Conservation (phyloP, 2,797 vertebrate species). For the Rhinophrynus dorsalis region DNA sequence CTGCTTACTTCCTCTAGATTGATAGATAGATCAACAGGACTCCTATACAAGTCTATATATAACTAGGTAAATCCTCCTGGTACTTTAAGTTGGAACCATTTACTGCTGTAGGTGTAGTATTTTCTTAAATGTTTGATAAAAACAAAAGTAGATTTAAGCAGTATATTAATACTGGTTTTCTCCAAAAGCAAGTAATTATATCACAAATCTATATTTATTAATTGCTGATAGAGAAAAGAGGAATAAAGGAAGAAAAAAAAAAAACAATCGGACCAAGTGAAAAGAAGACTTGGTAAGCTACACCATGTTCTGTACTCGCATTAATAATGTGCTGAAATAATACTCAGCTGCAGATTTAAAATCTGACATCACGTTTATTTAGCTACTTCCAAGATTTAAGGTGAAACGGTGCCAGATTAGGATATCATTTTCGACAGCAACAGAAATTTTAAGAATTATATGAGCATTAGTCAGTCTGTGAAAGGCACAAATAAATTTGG, state of each 20-base stretch:
- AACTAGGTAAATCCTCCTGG: no score
- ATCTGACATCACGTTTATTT: slow-evolving; percentile 13
- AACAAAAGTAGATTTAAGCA: no score
- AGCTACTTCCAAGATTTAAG: slow-evolving; percentile 23
- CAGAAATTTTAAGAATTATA: slow-evolving; percentile 25
- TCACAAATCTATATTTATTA: not conserved
- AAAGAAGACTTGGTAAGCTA: not conserved
- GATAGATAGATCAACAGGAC: no score
- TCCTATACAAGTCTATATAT: no score
- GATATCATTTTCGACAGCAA: slow-evolving; percentile 20
- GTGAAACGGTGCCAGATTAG: slow-evolving; percentile 24
- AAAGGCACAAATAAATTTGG: slow-evolving; percentile 8
- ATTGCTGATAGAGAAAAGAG: not conserved
- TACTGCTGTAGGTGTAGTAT: no score
- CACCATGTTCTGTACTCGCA: not conserved
- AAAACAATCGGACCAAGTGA: not conserved
- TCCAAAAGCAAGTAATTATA: no score
- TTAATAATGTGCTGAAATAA: slow-evolving; percentile 2
- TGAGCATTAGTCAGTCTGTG: slow-evolving; percentile 5
- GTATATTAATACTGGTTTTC: no score
- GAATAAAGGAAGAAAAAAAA: not conserved
- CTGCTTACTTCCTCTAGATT: no score
- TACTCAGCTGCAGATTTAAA: not conserved
- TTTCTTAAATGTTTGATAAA: no score
- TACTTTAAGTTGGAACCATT: no score